Evolutionary conservation across 2,797 vertebrate genomes (phyloP), one percentile per base, ranked within the genome.

Genomic region (Semaprochilodus insignis): DNA sequence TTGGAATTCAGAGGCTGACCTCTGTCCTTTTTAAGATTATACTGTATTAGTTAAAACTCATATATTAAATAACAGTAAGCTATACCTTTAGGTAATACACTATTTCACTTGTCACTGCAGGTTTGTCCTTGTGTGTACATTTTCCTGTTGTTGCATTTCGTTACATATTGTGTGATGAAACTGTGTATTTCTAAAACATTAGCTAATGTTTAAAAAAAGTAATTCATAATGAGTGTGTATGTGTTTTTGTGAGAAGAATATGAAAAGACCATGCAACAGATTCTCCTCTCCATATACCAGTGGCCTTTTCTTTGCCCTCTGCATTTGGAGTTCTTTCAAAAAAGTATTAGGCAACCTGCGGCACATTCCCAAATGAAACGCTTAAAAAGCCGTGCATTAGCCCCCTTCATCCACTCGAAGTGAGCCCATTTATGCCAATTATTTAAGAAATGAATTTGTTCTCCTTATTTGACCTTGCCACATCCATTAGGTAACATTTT

Each of bases 391-490:
- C 63, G 40, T 86, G 84, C 93, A 94, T 94, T 94, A 94, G 92
- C 94, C 79, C 71, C 80, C 87, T 91, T 91, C 84, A 90, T 91
- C 88, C 90, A 90, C 81, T 89, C 91, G 93, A 90, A 92, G 90
- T 88, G 89, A 88, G 83, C 77, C 93, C 92, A 94, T 94, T 88
- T 92, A 94, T 92, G 83, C 87, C 88, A 90, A 92, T 93, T 90
- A 82, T 89, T 91, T 92, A 89, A 88, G 91, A 93, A 92, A 89
- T 79, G 77, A 60, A 48, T 55, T 59, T 85, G 89, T 88, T 87
- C 86, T 90, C 75, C 75, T 90, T 89, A 90, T 91, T 89, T 92
- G 93, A 94, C 94, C 93, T 94, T 94, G 93, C 89, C 90, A 89
- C 31, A 92, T 93, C 93, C 93, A 94, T 95, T 94, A 95, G 91